Evolutionary conservation across 2,888 invertebrate species (phyloP).

Genomic region (Morpho achilles): DNA sequence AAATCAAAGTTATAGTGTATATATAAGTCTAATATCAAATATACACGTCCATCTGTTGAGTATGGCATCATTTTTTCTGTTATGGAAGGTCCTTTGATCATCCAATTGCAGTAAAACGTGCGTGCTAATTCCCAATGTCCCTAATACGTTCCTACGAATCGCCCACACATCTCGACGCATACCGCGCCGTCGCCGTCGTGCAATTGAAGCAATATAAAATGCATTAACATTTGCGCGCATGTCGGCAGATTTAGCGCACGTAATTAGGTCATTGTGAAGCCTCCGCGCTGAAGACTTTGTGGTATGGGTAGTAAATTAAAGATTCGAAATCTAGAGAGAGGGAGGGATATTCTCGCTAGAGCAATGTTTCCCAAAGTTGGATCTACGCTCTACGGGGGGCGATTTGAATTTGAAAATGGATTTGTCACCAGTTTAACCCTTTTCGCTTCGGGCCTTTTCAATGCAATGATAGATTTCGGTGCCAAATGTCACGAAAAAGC

Average conservation of each 20-base stretch:
- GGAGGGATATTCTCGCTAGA: no score
- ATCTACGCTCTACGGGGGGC: no score
- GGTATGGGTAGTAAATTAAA: background rate
- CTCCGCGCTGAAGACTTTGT: slow-evolving; percentile 26
- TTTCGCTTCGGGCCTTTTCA: no score
- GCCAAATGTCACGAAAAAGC: no score
- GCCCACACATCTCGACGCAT: slow-evolving; percentile 70
- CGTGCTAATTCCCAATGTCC: slow-evolving; percentile 59
- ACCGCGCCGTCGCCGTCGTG: slow-evolving; percentile 68
- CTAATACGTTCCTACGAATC: slow-evolving; percentile 72
- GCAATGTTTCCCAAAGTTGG: no score
- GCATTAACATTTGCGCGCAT: slow-evolving; percentile 70
- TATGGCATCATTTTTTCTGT: background rate
- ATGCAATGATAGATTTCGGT: no score
- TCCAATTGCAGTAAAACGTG: slow-evolving; percentile 32
- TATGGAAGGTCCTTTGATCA: slow-evolving; percentile 21
- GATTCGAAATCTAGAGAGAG: no score
- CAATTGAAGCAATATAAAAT: slow-evolving; percentile 80
- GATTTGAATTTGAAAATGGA: no score
- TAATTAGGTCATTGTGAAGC: slow-evolving; percentile 60
- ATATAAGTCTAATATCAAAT: no score
- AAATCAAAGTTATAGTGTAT: no score
- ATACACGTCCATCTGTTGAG: no score
- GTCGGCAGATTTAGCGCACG: slow-evolving; percentile 61
- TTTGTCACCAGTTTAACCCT: no score